Evolutionary conservation across 2,113 vertebrate species (phyloP).

Genomic region (Propithecus coquereli): DNA sequence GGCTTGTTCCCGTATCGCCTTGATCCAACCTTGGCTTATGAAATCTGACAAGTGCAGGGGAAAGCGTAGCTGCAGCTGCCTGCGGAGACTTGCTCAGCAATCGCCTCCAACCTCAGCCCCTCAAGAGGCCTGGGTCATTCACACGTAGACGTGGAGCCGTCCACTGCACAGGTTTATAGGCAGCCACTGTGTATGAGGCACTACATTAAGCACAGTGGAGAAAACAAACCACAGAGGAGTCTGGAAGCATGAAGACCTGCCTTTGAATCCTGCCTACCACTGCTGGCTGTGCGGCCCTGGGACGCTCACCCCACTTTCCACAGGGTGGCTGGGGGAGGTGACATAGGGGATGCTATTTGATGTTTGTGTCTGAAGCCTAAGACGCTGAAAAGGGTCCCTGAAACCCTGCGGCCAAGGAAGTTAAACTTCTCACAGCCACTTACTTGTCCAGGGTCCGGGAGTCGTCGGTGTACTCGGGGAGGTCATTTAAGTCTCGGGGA

Average conservation of each 20-base stretch:
- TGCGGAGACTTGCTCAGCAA: not conserved
- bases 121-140: not conserved
- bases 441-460: constrained; percentile 94
- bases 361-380: not conserved
- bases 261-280: not conserved
- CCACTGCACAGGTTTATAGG: not conserved
- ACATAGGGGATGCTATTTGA: not conserved
- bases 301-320: not conserved
- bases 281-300: not conserved
- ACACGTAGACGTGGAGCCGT: not conserved
- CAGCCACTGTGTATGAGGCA: not conserved
- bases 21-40: not conserved
- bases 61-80: rapidly evolving
- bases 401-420: not conserved
- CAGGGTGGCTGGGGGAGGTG: not conserved
- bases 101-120: not conserved
- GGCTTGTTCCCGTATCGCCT: not conserved
- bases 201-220: rapidly evolving
- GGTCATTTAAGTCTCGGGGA: constrained; percentile 91
- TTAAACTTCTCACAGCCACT: constrained; percentile 6
- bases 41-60: not conserved
- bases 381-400: rapidly evolving
- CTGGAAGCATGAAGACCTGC: not conserved
- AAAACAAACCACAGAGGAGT: not conserved
- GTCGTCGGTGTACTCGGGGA: constrained; percentile 89